These are phyloP conservation scores for Conus betulinus DNA, from an alignment of 1,140 invertebrate genomes.

Conservation along the genomic window DNA sequence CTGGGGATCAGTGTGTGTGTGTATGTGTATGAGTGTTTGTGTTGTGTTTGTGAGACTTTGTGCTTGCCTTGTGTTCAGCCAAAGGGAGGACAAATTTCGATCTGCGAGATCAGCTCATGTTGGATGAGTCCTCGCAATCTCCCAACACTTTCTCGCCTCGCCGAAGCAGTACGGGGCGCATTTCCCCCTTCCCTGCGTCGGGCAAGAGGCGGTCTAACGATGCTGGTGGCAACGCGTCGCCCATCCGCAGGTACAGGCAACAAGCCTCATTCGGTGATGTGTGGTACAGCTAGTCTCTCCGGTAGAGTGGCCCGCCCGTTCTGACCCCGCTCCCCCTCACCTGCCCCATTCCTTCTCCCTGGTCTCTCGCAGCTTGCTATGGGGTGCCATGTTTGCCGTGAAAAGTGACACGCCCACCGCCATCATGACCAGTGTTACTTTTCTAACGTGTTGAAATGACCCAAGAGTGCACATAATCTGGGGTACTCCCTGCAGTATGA, in stretches of 20 bases:
- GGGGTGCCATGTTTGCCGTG: conserved; percentile 4
- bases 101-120: conserved; percentile 67
- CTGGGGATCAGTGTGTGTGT: no score
- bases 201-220: conserved; percentile 60
- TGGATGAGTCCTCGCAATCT: conserved; percentile 50
- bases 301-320: neutral
- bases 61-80: conserved; percentile 58
- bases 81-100: conserved; percentile 72
- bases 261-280: neutral
- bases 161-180: conserved; percentile 59
- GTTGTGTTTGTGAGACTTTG: neutral
- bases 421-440: no score
- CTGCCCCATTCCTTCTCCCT: neutral
- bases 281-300: no score
- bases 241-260: conserved; percentile 64
- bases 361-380: neutral
- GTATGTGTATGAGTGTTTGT: neutral
- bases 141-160: conserved; percentile 53
- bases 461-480: no score
- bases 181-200: conserved; percentile 46
- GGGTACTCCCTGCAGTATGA: no score
- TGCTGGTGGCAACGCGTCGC: conserved; percentile 68
- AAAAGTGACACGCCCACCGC: neutral
- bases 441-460: no score
- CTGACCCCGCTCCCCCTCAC: neutral